These are phyloP conservation scores for Carpatolechia fugitivella DNA, from an alignment of 2,888 invertebrate species.

Conservation along the genomic window DNA sequence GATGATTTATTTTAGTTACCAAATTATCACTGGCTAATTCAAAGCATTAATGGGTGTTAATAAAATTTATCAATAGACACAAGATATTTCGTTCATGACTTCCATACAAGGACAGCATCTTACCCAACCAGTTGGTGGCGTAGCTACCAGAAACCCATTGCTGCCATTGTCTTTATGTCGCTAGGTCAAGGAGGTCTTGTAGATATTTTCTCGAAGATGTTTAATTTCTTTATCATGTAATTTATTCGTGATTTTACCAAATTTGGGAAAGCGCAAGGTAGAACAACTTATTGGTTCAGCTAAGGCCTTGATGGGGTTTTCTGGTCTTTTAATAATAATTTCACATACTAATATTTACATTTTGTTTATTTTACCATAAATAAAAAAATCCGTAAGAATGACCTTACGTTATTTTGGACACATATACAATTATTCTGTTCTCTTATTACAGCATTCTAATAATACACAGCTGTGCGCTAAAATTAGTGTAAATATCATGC, in stretches of 20 bases:
- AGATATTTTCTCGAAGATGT: background rate
- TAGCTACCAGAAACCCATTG: background rate
- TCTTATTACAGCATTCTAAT: no score
- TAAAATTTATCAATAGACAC: background rate
- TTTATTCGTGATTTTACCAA: background rate
- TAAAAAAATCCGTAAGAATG: no score
- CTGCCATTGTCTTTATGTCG: constrained; percentile 1
- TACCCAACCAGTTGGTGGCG: background rate
- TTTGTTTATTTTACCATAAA: no score
- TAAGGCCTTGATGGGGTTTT: no score
- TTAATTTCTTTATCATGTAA: constrained; percentile 1
- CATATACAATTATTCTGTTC: no score
- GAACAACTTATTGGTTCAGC: no score
- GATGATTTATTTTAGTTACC: no score
- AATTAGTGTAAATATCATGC: background rate
- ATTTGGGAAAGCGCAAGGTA: background rate
- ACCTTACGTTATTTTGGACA: no score
- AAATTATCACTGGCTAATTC: background rate
- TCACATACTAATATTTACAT: no score
- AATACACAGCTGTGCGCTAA: background rate
- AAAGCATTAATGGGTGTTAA: background rate
- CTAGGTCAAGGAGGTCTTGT: constrained; percentile 11
- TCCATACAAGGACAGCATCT: background rate
- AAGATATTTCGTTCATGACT: background rate
- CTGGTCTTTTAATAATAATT: no score